Evolutionary conservation across 2,888 invertebrate species (phyloP).

Genomic region (Ceriagrion tenellum): DNA sequence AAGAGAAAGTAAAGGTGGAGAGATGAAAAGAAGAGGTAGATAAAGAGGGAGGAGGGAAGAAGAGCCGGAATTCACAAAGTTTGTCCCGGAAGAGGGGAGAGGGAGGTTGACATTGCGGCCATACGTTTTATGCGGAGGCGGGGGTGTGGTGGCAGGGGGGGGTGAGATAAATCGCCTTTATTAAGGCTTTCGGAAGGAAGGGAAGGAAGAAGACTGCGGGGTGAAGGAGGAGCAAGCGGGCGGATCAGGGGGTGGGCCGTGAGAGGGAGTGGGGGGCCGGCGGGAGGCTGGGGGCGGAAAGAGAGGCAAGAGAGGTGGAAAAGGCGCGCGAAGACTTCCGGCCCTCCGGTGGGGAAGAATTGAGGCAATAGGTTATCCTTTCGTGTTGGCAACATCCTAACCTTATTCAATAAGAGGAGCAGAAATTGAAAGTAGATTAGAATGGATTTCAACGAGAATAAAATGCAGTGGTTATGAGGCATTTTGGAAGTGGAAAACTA

Average conservation of each 20-base stretch:
- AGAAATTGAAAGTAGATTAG: conserved; percentile 22
- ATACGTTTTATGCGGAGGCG: conserved; percentile 9
- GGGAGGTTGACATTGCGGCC: conserved; percentile 28
- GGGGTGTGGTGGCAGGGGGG: background rate
- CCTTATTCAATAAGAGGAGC: background rate
- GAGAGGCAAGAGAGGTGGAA: background rate
- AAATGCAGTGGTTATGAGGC: background rate
- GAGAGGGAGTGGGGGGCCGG: too few relatives aligned
- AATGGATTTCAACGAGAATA: background rate
- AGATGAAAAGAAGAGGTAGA: background rate
- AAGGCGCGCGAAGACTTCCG: background rate
- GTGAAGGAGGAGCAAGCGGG: background rate
- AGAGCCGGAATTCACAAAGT: background rate
- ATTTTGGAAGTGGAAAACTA: background rate
- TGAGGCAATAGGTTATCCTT: conserved; percentile 32
- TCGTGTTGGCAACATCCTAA: background rate
- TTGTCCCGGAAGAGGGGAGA: background rate
- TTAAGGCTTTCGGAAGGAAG: conserved; percentile 14
- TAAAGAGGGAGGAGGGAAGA: background rate
- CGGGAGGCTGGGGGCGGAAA: background rate
- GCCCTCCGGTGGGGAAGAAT: background rate
- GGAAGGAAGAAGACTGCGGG: background rate
- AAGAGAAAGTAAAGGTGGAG: background rate
- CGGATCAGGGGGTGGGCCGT: too few relatives aligned
- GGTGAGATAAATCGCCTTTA: conserved; percentile 60